These are phyloP conservation scores for Scortum barcoo DNA, from an alignment of 2,113 vertebrate genomes.

Conservation along the genomic window DNA sequence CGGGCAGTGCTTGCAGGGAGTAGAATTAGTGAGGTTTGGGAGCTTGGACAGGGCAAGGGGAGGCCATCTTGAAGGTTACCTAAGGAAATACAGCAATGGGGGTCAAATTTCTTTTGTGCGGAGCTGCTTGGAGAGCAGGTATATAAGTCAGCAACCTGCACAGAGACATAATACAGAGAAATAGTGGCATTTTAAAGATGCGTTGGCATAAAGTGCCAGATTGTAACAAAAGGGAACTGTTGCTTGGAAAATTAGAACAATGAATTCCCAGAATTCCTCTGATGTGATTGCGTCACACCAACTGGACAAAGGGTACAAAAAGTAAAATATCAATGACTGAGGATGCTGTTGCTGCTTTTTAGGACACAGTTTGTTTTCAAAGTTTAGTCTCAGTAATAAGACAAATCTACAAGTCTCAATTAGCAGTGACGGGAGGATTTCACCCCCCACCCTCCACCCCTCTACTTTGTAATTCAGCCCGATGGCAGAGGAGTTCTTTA, in stretches of 20 bases:
- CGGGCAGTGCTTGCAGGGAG: slow-evolving; percentile 88
- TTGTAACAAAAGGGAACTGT: neutral
- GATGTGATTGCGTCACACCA: neutral
- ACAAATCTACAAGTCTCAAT: slow-evolving; percentile 17
- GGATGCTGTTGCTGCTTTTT: neutral
- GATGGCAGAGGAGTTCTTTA: slow-evolving; percentile 33
- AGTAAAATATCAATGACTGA: neutral
- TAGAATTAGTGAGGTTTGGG: slow-evolving; percentile 71
- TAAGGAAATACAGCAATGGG: slow-evolving; percentile 50
- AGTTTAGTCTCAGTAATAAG: slow-evolving; percentile 3
- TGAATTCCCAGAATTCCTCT: slow-evolving; percentile 3
- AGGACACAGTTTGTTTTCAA: slow-evolving; percentile 4
- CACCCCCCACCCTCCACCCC: neutral
- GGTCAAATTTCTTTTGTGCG: neutral
- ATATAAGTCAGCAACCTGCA: neutral
- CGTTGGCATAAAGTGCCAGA: neutral
- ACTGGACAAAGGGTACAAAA: neutral
- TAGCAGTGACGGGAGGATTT: slow-evolving; percentile 18
- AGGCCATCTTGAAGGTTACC: slow-evolving; percentile 75
- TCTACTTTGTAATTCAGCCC: neutral
- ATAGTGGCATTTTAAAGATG: neutral
- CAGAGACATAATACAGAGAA: neutral
- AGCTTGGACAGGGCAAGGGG: slow-evolving; percentile 55
- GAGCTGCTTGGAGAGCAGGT: neutral
- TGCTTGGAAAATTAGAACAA: neutral